Percentiles rank a stretch among this genome's conserved stretches.
These are phyloP conservation scores for Oscheius sp. DNA, from an alignment of 2,888 invertebrate genomes.

Conservation along the genomic window DNA sequence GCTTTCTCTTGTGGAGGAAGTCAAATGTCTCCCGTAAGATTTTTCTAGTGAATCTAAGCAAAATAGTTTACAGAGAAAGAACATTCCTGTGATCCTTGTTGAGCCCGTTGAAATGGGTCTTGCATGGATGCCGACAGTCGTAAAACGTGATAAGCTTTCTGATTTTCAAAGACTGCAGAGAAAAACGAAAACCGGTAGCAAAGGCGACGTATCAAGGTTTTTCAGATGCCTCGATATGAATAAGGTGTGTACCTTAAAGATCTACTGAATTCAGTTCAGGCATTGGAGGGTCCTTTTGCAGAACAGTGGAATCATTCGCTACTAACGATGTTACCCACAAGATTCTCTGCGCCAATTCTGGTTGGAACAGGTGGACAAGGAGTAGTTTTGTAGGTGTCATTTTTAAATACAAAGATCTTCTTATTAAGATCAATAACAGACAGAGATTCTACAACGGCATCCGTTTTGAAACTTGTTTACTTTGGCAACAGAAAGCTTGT, in stretches of 20 bases:
- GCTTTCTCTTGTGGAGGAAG: background rate
- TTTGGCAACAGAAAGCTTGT: slow-evolving; percentile 25
- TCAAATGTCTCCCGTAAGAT: background rate
- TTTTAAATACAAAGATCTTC: background rate
- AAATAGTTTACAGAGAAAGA: background rate
- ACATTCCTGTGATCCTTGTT: background rate
- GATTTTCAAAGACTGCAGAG: slow-evolving; percentile 12
- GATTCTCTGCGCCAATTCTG: slow-evolving; percentile 10
- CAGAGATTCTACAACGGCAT: background rate
- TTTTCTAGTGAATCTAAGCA: no score
- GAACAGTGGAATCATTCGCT: background rate
- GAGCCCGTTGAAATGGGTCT: slow-evolving; percentile 15
- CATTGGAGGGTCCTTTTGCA: background rate
- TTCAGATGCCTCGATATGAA: slow-evolving; percentile 1
- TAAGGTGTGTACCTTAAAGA: background rate
- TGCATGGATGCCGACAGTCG: slow-evolving; percentile 9
- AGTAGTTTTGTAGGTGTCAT: slow-evolving; percentile 13
- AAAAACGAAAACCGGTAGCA: slow-evolving; percentile 24
- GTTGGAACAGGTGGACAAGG: slow-evolving; percentile 28
- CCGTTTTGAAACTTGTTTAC: slow-evolving; percentile 18
- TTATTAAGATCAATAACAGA: background rate
- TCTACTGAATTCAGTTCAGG: background rate
- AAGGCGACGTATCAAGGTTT: slow-evolving; percentile 27
- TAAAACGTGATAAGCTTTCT: background rate
- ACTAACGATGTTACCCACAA: slow-evolving; percentile 2